These are phyloP conservation scores for Drosophila ercepeae DNA, from an alignment of 1,140 invertebrate genomes.

Conservation along the genomic window DNA sequence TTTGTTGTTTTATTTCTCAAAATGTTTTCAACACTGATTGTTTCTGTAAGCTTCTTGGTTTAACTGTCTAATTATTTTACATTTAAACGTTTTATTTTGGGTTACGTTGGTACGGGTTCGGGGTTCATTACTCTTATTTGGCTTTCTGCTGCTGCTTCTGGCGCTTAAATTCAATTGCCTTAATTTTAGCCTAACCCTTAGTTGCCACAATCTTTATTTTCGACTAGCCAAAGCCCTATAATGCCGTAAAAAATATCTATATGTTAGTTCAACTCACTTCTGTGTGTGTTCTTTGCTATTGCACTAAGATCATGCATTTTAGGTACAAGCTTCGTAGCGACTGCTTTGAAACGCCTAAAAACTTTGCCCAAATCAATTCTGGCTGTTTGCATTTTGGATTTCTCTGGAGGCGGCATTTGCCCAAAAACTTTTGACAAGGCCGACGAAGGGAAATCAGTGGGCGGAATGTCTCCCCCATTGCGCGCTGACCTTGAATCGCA, in stretches of 20 bases:
- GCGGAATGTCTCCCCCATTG: constrained; percentile 10
- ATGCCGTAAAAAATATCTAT: constrained; percentile 76
- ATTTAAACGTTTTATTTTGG: constrained; percentile 78
- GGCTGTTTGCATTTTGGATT: constrained; percentile 30
- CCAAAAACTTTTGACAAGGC: constrained; percentile 40
- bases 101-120: constrained; percentile 16
- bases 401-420: constrained; percentile 17
- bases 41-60: constrained; percentile 84
- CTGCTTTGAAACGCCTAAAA: constrained; percentile 50
- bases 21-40: constrained; percentile 84
- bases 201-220: constrained; percentile 33
- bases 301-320: constrained; percentile 49
- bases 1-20: constrained; percentile 63
- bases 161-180: constrained; percentile 66
- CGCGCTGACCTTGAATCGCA: constrained; percentile 35
- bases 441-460: constrained; percentile 11
- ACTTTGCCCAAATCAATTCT: constrained; percentile 33
- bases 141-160: constrained; percentile 44
- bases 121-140: constrained; percentile 36
- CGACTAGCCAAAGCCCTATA: constrained; percentile 62
- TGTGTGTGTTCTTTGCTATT: constrained; percentile 34
- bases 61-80: constrained; percentile 83
- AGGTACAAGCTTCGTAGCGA: constrained; percentile 59
- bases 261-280: constrained; percentile 44
- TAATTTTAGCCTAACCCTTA: constrained; percentile 60